A percentile compares a stretch with the other conserved stretches of the same genome.
Conservation (phyloP, 1,140 invertebrate genomes). For the Drosophila sproati region DNA sequence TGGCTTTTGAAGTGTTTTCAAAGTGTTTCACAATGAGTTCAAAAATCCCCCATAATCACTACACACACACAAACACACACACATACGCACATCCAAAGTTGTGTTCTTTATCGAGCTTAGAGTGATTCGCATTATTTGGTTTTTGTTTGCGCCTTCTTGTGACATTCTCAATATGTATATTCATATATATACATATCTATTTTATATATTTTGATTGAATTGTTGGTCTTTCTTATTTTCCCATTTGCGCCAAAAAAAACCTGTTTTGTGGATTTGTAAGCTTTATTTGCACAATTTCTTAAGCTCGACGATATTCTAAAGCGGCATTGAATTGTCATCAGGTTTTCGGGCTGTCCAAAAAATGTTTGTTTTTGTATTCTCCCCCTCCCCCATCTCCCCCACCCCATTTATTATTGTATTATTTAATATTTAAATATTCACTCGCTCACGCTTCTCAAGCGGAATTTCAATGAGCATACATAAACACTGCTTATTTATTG, state of each 20-base stretch:
- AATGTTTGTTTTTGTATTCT: constrained; percentile 2
- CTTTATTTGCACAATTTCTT: constrained; percentile 51
- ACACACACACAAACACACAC: not conserved
- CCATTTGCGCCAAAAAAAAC: constrained; percentile 37
- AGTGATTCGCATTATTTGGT: constrained; percentile 49
- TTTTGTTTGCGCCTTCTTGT: constrained; percentile 26
- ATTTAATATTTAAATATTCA: constrained; percentile 62
- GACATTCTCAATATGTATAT: constrained; percentile 18
- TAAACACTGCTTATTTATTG: constrained; percentile 20
- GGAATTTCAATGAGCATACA: constrained; percentile 54
- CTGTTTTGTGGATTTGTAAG: constrained; percentile 36
- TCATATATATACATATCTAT: not conserved
- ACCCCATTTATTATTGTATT: constrained; percentile 25
- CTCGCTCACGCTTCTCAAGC: constrained; percentile 10
- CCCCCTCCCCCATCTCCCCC: no score
- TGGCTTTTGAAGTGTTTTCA: constrained; percentile 31
- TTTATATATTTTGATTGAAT: constrained; percentile 24
- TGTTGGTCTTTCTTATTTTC: constrained; percentile 28
- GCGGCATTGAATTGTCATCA: constrained; percentile 46
- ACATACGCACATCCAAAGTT: constrained; percentile 1
- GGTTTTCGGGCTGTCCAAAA: constrained; percentile 18
- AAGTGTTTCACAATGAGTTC: constrained; percentile 49
- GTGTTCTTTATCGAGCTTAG: constrained; percentile 28
- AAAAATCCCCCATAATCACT: constrained; percentile 22
- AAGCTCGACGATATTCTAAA: constrained; percentile 38